Base-by-base conservation (phyloP, 2,888 invertebrate genomes). In the Stratiomys singularior region DNA sequence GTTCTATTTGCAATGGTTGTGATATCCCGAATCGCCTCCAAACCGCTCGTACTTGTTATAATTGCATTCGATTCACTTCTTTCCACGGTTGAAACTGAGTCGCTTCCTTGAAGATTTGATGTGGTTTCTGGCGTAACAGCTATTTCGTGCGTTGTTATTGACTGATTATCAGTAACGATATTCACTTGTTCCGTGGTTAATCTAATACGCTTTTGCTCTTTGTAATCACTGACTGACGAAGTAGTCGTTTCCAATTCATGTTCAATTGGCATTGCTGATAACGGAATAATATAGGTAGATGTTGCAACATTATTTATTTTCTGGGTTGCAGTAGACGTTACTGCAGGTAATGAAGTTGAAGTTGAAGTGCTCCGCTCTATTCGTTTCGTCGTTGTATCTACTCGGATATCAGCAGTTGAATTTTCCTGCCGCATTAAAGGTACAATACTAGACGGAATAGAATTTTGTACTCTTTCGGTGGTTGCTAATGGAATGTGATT, bases 151-250 rank as follows among this genome's bases (percentile, higher is more conserved):
- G 72, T 52, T 13, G 69, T 69, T 15, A 47, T n/a, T 56, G 30
- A 56, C 25, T 56, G 52, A 56, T 72, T 56, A 52, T 72, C 37
- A n/a, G 56, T 18, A 72, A 15, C 56, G 9, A 27, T n/a, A 56
- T 72, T 23, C 9, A 27, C 28, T 30, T 27, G 18, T 76, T 63
- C 78, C 23, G 76, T 67, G 27, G 25, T 69, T 69, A 64, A 78
- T 77, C 56, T 66, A 37, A 60, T 77, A 80, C 4, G 27, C 13
- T 83, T 82, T 0, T 85, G 84, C 47, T 82, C 81, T 5, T 84
- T 84, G 11, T 83, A 84, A n/a, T 83, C 83, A 27, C 82, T 82
- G 3, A 80, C 81, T 76, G 78, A 79, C 83, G 85, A 44, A 82
- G 84, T 60, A 78, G 81, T 77, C 81, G 82, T 66, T 74, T 76